A percentile compares a stretch with the other conserved stretches of the same genome.
phyloP scores from a whole-genome alignment of 2,888 invertebrate species.

The Cerastoderma edule region DNA sequence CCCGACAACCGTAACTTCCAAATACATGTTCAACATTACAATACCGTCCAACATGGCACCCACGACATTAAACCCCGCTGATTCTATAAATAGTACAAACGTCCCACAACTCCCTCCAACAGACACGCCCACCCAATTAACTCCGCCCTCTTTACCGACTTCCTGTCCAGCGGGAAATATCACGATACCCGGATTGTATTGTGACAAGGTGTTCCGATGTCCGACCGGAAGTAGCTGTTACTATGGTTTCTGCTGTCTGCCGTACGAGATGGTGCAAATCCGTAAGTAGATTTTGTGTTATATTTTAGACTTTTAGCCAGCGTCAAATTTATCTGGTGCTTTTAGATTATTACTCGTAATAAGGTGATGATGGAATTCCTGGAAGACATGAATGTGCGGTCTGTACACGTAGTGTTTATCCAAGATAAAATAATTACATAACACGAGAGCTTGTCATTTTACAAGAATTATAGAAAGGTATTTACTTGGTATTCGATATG shows the following conservation, averaged over 20 bases:
- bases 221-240: conserved; percentile 50
- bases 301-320: not conserved
- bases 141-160: conserved; percentile 10
- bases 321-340: too few species aligned
- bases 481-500: too few species aligned
- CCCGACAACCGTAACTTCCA: conserved; percentile 4
- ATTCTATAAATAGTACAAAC: not conserved
- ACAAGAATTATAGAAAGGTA: too few species aligned
- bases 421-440: too few species aligned
- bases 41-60: not conserved
- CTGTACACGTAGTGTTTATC: too few species aligned
- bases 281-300: conserved; percentile 41
- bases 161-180: conserved; percentile 48
- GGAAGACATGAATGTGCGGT: too few species aligned
- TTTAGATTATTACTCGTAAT: too few species aligned
- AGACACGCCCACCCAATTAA: conserved; percentile 5
- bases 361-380: too few species aligned
- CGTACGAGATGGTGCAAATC: conserved; percentile 39
- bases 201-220: conserved; percentile 39
- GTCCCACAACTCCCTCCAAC: conserved; percentile 6
- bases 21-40: conserved; percentile 11
- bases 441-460: too few species aligned
- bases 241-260: conserved; percentile 42
- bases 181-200: conserved; percentile 42
- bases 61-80: not conserved